Percentiles rank a stretch among this genome's conserved stretches.
Conservation (phyloP, 2,888 invertebrate species). For the Parnassius mnemosyne region DNA sequence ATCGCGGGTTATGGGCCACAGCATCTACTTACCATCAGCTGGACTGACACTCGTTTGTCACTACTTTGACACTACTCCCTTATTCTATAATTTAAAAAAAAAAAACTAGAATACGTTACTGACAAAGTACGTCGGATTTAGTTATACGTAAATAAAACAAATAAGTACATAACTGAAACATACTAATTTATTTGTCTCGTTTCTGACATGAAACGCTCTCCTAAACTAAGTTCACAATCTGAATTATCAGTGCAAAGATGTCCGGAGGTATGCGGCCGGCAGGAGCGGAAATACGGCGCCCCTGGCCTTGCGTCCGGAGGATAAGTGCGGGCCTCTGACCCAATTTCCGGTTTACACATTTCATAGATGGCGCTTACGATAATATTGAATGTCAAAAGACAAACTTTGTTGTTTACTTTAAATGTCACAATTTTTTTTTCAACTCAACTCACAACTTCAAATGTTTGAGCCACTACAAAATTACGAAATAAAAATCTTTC, state of each 20-base stretch:
- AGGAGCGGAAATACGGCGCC: constrained; percentile 70
- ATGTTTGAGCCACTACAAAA: too few relatives aligned
- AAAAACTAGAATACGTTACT: too few relatives aligned
- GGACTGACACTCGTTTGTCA: too few relatives aligned
- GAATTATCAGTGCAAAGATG: constrained; percentile 35
- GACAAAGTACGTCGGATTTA: too few relatives aligned
- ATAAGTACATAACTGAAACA: background rate
- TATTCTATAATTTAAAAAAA: too few relatives aligned
- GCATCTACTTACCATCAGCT: too few relatives aligned
- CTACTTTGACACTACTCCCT: too few relatives aligned
- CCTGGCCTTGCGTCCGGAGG: constrained; percentile 66
- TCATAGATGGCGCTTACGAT: constrained; percentile 62
- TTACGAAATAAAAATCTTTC: too few relatives aligned
- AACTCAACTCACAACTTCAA: too few relatives aligned
- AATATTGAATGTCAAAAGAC: constrained; percentile 36
- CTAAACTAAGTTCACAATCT: constrained; percentile 21
- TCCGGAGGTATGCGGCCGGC: constrained; percentile 62
- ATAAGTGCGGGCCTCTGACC: constrained; percentile 67
- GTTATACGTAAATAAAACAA: too few relatives aligned
- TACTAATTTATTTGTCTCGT: background rate
- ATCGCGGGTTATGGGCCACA: too few relatives aligned
- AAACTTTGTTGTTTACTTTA: background rate
- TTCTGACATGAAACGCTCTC: background rate
- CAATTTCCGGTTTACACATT: constrained; percentile 75
- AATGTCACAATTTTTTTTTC: background rate